Percentiles rank a stretch among this genome's conserved stretches.
These are phyloP conservation scores for Drosophila yakuba DNA, from an alignment of 1,140 invertebrate species.

Conservation along the genomic window DNA sequence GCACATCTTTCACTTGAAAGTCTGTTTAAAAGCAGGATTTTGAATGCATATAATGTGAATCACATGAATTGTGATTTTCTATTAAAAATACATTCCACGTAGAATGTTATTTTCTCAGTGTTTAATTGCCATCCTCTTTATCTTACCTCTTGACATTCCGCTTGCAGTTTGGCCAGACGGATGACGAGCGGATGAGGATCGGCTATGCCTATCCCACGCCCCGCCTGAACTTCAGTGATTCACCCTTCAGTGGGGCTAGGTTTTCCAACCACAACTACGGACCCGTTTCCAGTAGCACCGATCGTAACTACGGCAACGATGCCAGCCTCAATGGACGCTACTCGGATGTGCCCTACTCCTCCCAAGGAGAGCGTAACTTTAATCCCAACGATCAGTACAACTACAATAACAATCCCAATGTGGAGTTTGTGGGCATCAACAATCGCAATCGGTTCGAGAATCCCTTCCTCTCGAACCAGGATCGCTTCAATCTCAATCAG, in stretches of 20 bases:
- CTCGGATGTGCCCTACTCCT: conserved; percentile 20
- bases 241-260: conserved; percentile 72
- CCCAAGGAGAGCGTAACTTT: conserved; percentile 13
- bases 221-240: conserved; percentile 67
- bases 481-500: conserved; percentile 79
- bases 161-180: conserved; percentile 76
- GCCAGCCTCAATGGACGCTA: conserved; percentile 28
- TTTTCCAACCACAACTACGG: conserved; percentile 72
- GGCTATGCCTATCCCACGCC: conserved; percentile 69
- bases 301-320: conserved; percentile 58
- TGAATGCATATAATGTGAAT: too few relatives aligned
- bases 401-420: conserved; percentile 65
- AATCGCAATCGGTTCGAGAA: conserved; percentile 74
- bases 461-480: conserved; percentile 71
- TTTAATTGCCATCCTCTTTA: neutral
- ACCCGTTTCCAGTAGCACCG: conserved; percentile 48
- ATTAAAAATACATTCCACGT: neutral
- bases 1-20: neutral
- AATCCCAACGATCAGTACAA: conserved; percentile 66
- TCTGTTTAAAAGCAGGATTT: neutral
- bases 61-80: too few relatives aligned
- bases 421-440: conserved; percentile 58
- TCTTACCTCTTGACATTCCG: conserved; percentile 7
- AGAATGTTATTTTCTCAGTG: neutral
- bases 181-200: conserved; percentile 77